Evolutionary conservation across 2,797 vertebrate genomes (phyloP), one percentile per base, ranked within the genome.

Genomic region (Pogonophryne albipinna): DNA sequence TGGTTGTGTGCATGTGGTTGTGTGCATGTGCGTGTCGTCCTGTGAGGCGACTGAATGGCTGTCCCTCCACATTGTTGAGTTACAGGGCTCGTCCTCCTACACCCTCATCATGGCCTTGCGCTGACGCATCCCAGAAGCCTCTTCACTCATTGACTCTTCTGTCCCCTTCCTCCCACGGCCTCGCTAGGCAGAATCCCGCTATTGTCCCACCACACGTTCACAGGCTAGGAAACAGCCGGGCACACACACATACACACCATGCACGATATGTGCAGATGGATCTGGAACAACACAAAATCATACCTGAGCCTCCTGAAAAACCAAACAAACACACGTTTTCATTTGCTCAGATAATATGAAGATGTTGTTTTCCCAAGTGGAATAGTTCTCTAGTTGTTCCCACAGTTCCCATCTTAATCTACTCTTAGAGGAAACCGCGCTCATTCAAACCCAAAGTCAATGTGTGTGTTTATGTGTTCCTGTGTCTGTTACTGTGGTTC

Each of bases 101-200:
- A 86, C 88, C 59, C 90, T 88, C 84, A 84, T 90, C 86, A 89
- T 88, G 82, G 92, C 87, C 87, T 87, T 73, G 87, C 42, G 74
- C 83, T 94, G 94, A 95, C 92, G 94, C 92, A 92, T 92, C 91
- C 87, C 90, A 86, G 83, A 94, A 91, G 92, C 92, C 95, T 94
- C 94, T 92, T 95, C 95, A 95, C 91, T 95, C 94, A 93, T 94
- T 94, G 93, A 94, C 91, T 94, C 90, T 76, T 93, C 91, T 94
- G 94, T 93, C 82, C 88, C 84, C 87, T 91, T 93, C 94, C 95
- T 93, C 95, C 95, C 95, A 95, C 95, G 74, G 85, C 75, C 76
- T 81, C 17, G 44, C 85, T 17, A 72, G 64, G 88, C 88, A 95
- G 94, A 95, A 94, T 93, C 91, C 88, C 23, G 67, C 92, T 83